Base-by-base conservation (phyloP, 2,797 vertebrate genomes). In the Pagetopsis macropterus region DNA sequence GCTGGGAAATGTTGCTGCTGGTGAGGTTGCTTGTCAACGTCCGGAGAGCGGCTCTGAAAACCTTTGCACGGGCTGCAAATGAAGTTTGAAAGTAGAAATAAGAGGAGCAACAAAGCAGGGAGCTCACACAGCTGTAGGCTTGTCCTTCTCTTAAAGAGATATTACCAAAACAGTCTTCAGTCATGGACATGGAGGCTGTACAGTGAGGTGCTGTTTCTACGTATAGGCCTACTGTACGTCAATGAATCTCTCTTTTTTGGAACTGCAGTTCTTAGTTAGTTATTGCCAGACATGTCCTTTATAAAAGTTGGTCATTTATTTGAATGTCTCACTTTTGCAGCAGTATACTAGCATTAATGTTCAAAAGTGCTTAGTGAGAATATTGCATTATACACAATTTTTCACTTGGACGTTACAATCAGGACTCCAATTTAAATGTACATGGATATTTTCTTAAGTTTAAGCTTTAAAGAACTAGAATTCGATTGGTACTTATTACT, bases 1-100 rank as follows among this genome's bases (percentile, higher is more conserved):
- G 89, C 89, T 91, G 93, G 92, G 94, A 90, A 86, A 82, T 86
- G 87, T 91, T 87, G 87, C 86, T 83, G 72, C 78, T 70, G 84
- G 85, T 87, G 79, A 87, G 87, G 84, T 72, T 82, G 88, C 81
- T 80, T 91, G 85, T 86, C 83, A 84, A 70, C 64, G 65, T 88
- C 78, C 78, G 79, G 70, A 83, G 84, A 83, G 79, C 54, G 40
- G 78, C 70, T 88, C 69, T 62, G 80, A 87, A 89, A 85, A 80
- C 80, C 76, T 81, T 81, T 79, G 78, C 87, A 73, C 64, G 78
- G 78, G 80, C 80, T 88, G 81, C 87, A 88, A 92, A 86, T 84
- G 66, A 88, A 89, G 84, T 85, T 85, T 86, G 85, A 88, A 88
- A 80, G 85, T 82, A 73, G 82, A 82, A 83, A 75, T 75, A 68